A percentile compares a stretch with the other conserved stretches of the same genome.
These are phyloP conservation scores for Drosophila rubida DNA, from an alignment of 2,888 invertebrate species.

Conservation along the genomic window DNA sequence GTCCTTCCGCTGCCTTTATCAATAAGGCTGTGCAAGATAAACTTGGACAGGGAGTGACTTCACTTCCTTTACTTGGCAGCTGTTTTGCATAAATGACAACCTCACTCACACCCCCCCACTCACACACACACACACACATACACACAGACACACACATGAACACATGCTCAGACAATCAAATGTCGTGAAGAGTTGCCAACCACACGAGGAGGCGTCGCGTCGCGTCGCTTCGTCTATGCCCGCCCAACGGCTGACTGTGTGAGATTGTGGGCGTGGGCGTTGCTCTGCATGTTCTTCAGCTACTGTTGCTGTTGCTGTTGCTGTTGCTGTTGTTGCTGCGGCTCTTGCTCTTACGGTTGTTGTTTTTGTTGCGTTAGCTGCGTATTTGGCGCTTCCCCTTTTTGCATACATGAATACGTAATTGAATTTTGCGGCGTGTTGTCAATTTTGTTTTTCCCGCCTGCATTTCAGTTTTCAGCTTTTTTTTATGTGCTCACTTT, in stretches of 20 bases:
- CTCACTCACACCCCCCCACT: slow-evolving; percentile 30
- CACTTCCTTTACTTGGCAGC: slow-evolving; percentile 71
- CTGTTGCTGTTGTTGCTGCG: slow-evolving; percentile 18
- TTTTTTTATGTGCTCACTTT: not conserved
- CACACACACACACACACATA: slow-evolving; percentile 33
- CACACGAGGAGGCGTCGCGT: slow-evolving; percentile 50
- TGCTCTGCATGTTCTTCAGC: slow-evolving; percentile 30
- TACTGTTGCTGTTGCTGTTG: slow-evolving; percentile 22
- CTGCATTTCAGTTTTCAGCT: slow-evolving; percentile 44
- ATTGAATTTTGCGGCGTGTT: slow-evolving; percentile 79
- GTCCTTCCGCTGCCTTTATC: slow-evolving; percentile 76
- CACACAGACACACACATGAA: slow-evolving; percentile 34
- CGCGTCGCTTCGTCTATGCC: slow-evolving; percentile 51
- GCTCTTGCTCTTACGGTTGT: slow-evolving; percentile 3
- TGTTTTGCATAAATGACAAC: slow-evolving; percentile 76
- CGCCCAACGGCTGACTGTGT: slow-evolving; percentile 40
- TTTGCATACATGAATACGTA: slow-evolving; percentile 79
- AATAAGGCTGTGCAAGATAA: slow-evolving; percentile 68
- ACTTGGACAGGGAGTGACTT: slow-evolving; percentile 65
- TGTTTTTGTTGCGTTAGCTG: slow-evolving; percentile 46
- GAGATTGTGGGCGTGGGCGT: slow-evolving; percentile 47
- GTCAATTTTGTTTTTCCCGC: slow-evolving; percentile 75
- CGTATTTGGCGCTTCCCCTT: slow-evolving; percentile 74
- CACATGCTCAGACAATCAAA: slow-evolving; percentile 63
- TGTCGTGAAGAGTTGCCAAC: slow-evolving; percentile 47